Evolutionary conservation across 2,888 invertebrate genomes (phyloP), one percentile per base, ranked within the genome.

Genomic region (Parnassius mnemosyne): DNA sequence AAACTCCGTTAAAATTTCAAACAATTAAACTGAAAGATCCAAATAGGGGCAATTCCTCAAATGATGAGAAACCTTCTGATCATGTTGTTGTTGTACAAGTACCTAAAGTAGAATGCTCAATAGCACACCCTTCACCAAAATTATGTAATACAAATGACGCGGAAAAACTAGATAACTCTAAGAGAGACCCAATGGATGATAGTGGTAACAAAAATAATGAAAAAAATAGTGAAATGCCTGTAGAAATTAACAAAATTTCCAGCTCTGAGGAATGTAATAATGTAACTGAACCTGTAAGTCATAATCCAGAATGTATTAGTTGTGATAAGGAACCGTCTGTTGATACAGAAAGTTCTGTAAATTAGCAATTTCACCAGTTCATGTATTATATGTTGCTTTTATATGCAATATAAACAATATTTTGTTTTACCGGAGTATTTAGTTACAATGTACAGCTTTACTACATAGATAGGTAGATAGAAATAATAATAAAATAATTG

Each of bases 1-100:
- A 79, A 50, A 68, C 78, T 2, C 77, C 88, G 25, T 70, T 89
- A 12, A 89, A 89, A 73, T 88, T 86, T 66, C 89, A 89, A 77
- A 90, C 88, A 94, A 79, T 97, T 94, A 92, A 98, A 96, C 85
- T 98, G 94, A 70, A 89, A 71, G 89, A 89, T 67, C 77, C 83
- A n/a, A 83, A 70, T 65, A 85, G 83, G 67, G 73, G 66, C 61
- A 72, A 70, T 61, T 68, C 74, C 46, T 66, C 72, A 9, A 80
- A 69, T 68, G 83, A 86, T 66, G 84, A 83, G 63, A 83, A 80
- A 53, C 62, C 74, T 60, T 71, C 78, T 59, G 88, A 89, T 70
- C 86, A 88, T 79, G 83, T 88, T 57, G 80, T 85, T 58, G 83
- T 89, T 47, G 89, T 89, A 1, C 82, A 89, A 75, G 84, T 90